Base-by-base conservation (phyloP, 2,797 vertebrate species). In the Avahi laniger region DNA sequence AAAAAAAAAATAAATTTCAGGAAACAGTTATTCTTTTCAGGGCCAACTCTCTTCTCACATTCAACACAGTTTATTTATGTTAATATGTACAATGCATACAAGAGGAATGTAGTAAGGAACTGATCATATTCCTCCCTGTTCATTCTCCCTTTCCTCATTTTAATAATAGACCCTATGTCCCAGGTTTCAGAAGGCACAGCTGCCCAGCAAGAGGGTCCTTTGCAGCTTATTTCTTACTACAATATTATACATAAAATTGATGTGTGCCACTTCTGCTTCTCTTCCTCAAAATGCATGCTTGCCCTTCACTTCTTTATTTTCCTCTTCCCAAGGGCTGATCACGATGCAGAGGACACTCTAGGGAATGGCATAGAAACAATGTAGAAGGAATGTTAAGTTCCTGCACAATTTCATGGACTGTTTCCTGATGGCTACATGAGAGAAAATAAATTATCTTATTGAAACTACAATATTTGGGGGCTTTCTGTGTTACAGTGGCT, bases 1-100 rank as follows among this genome's bases (percentile, higher is more conserved):
- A 24, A 90, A 63, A 57, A 79, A 48, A 92, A 70, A 33, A 91
- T 52, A 48, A 73, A 92, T 85, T 88, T 84, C 61, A 89, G 54
- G 35, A 50, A 69, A 22, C 50, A 22, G 59, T 63, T 38, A 69
- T 57, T 50, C 8, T 61, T 30, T 76, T 52, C 20, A 50, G 52
- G n/a, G 15, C 13, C 13, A 48, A 61, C n/a, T 70, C 41, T 82
- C 52, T 84, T 76, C 41, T 76, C 30, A 54, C 30, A 33, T 7
- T 30, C n/a, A 61, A 38, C 6, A 28, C 9, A 50, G 26, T 83
- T 75, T 75, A 26, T 83, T 61, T 50, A 38, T n/a, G 18, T 48
- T 14, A 54, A 14, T 38, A 26, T 46, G 4, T 33, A 11, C 2
- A 1, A 15, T 18, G 20, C 14, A 38, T 38, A n/a, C 12, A 41